A percentile compares a stretch with the other conserved stretches of the same genome.
Conservation (phyloP, 2,797 vertebrate genomes). For the Enteromius treurensis region DNA sequence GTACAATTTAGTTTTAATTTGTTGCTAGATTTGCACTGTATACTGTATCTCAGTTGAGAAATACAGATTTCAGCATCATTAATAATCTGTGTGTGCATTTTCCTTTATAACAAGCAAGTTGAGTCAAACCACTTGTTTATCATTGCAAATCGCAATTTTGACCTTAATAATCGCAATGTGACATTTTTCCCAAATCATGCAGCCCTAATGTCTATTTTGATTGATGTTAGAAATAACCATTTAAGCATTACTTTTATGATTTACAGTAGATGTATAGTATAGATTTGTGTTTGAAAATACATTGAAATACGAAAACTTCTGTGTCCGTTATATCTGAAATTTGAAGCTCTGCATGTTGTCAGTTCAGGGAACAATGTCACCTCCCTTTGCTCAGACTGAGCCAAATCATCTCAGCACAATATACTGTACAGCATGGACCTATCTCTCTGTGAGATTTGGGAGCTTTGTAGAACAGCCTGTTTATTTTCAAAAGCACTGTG, state of each 20-base stretch:
- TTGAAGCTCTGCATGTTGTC: slow-evolving; percentile 13
- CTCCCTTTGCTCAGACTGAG: slow-evolving; percentile 4
- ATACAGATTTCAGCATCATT: no score
- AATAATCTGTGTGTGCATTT: no score
- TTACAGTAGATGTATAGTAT: background rate
- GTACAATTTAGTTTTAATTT: no score
- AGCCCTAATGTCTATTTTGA: background rate
- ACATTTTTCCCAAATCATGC: no score
- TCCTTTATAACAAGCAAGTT: no score
- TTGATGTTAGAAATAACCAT: background rate
- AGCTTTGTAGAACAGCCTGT: slow-evolving; percentile 43
- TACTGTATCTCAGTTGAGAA: no score
- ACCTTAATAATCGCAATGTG: no score
- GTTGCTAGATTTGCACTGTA: no score
- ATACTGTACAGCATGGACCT: slow-evolving; percentile 8
- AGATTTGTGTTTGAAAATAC: background rate
- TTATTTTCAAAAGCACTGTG: slow-evolving; percentile 45
- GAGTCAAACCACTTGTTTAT: no score
- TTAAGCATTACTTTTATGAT: background rate
- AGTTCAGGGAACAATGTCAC: slow-evolving; percentile 14
- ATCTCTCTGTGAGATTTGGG: slow-evolving; percentile 28
- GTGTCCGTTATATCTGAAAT: background rate
- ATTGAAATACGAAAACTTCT: background rate
- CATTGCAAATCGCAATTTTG: no score
- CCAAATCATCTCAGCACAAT: slow-evolving; percentile 35